Conservation (phyloP, 2,888 invertebrate genomes). For the Cryptocheilus praepositus region DNA sequence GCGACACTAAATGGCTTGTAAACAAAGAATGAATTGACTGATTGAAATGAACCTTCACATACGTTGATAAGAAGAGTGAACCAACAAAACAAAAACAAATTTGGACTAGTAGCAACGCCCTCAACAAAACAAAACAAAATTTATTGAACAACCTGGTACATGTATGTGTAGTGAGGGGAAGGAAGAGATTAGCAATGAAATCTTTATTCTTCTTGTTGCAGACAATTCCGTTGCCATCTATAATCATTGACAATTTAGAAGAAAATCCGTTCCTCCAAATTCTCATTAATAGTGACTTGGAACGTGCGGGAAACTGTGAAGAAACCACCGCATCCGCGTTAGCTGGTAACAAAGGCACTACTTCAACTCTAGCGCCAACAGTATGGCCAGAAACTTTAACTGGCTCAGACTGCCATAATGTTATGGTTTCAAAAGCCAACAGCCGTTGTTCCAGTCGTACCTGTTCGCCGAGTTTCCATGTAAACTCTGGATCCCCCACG, state of each 20-base stretch:
- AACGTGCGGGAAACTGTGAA: too few relatives aligned
- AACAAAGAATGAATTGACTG: too few relatives aligned
- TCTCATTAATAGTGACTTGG: slow-evolving; percentile 45
- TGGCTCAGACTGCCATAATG: slow-evolving; percentile 44
- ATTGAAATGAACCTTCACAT: too few relatives aligned
- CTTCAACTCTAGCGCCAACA: slow-evolving; percentile 41
- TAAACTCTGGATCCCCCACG: slow-evolving; percentile 40
- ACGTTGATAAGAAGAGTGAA: too few relatives aligned
- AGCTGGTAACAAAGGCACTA: slow-evolving; percentile 43
- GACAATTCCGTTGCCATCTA: slow-evolving; percentile 38
- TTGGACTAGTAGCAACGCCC: too few relatives aligned
- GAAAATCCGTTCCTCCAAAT: slow-evolving; percentile 54
- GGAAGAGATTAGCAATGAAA: too few relatives aligned
- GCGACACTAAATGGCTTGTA: too few relatives aligned
- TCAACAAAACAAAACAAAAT: too few relatives aligned
- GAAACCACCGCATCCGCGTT: slow-evolving; percentile 41
- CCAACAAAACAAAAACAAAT: too few relatives aligned
- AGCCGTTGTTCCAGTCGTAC: slow-evolving; percentile 56
- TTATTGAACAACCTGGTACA: too few relatives aligned
- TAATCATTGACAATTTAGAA: slow-evolving; percentile 41
- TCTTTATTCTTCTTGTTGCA: slow-evolving; percentile 13
- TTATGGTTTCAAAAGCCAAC: slow-evolving; percentile 45
- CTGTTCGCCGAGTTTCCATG: slow-evolving; percentile 52
- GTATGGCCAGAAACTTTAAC: slow-evolving; percentile 57
- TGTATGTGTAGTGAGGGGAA: too few relatives aligned